Evolutionary conservation across 2,113 vertebrate genomes (phyloP).

Genomic region (Todiramphus chloris): DNA sequence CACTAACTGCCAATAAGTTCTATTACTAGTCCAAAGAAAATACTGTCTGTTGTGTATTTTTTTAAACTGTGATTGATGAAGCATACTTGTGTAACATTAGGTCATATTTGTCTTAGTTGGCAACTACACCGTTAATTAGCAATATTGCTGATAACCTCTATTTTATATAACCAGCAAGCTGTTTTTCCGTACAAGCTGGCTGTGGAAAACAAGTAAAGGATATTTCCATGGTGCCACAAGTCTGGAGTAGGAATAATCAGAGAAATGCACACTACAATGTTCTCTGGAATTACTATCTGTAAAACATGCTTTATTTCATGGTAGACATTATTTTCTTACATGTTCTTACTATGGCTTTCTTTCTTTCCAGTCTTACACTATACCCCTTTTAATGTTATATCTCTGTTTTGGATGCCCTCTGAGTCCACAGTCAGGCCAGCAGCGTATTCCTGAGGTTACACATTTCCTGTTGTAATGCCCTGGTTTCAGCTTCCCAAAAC

Average conservation of each 20-base stretch:
- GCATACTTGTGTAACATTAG: slow-evolving; percentile 65
- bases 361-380: background rate
- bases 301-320: background rate
- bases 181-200: slow-evolving; percentile 61
- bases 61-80: slow-evolving; percentile 64
- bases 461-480: background rate
- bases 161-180: slow-evolving; percentile 71
- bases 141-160: slow-evolving; percentile 72
- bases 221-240: slow-evolving; percentile 57
- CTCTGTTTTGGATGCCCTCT: background rate
- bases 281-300: background rate
- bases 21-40: slow-evolving; percentile 64
- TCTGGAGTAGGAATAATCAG: slow-evolving; percentile 29
- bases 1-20: slow-evolving; percentile 58
- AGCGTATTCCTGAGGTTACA: background rate
- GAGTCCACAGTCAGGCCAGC: background rate
- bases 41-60: slow-evolving; percentile 29
- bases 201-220: slow-evolving; percentile 51
- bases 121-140: slow-evolving; percentile 73
- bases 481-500: background rate
- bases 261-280: background rate
- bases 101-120: slow-evolving; percentile 72
- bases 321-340: background rate
- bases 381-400: background rate
- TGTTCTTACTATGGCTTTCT: background rate